These are phyloP conservation scores for Seira ritae DNA, from an alignment of 2,888 invertebrate species.

Conservation along the genomic window DNA sequence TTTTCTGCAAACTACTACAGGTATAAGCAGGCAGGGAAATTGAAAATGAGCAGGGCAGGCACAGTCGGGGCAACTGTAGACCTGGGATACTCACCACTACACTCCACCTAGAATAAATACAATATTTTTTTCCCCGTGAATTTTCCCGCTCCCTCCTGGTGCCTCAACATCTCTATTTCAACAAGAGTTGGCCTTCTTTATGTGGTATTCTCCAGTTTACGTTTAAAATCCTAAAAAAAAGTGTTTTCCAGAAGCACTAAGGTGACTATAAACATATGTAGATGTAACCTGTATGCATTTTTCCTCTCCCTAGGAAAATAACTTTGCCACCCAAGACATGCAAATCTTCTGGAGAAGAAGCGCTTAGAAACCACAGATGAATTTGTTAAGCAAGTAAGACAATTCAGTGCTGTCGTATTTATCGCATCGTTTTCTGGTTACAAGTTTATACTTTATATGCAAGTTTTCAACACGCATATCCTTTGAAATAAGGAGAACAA, in stretches of 20 bases:
- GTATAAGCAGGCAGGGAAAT: no score
- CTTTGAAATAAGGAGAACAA: conserved; percentile 16
- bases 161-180: conserved; percentile 40
- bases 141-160: conserved; percentile 22
- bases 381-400: conserved; percentile 44
- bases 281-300: background rate
- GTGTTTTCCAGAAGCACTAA: background rate
- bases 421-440: conserved; percentile 32
- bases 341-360: background rate
- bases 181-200: conserved; percentile 12
- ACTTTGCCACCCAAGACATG: background rate
- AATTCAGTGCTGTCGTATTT: conserved; percentile 49
- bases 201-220: conserved; percentile 32
- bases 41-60: conserved; percentile 19
- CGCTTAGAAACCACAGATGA: conserved; percentile 51
- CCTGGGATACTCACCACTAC: no score
- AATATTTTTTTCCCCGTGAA: conserved; percentile 29
- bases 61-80: no score
- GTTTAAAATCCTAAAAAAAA: conserved; percentile 1
- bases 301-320: background rate
- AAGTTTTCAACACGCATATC: conserved; percentile 32
- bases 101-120: no score
- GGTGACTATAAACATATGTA: background rate
- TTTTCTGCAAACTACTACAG: no score
- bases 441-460: conserved; percentile 29